These are phyloP conservation scores for Elgonia sp. DNA, from an alignment of 2,888 invertebrate species.

Conservation along the genomic window DNA sequence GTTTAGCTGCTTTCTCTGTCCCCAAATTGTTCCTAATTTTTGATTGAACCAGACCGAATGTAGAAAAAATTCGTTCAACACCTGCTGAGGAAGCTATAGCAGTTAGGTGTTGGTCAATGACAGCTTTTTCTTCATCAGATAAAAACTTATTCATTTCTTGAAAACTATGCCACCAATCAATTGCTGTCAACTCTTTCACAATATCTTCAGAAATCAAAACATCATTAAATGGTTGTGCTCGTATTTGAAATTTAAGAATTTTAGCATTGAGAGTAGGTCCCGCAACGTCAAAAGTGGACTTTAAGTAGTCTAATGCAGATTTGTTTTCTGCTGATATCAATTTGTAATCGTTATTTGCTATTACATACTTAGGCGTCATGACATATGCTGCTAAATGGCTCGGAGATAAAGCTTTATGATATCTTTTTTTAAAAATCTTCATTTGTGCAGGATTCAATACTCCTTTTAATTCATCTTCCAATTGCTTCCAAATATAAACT, in stretches of 20 bases:
- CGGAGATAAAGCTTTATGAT: constrained; percentile 37
- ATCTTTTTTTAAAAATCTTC: constrained; percentile 31
- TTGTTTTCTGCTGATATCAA: constrained; percentile 24
- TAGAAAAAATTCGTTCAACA: constrained; percentile 24
- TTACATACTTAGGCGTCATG: constrained; percentile 39
- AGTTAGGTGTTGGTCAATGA: constrained; percentile 23
- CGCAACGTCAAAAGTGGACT: not conserved
- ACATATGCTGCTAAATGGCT: constrained; percentile 34
- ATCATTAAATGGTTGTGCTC: constrained; percentile 27
- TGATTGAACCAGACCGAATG: constrained; percentile 41
- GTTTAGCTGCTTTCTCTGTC: constrained; percentile 50
- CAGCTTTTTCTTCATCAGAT: not conserved
- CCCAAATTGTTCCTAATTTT: constrained; percentile 50
- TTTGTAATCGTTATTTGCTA: constrained; percentile 9
- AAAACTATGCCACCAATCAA: constrained; percentile 52
- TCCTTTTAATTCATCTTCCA: constrained; percentile 15
- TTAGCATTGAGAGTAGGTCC: not conserved
- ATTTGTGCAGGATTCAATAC: constrained; percentile 47
- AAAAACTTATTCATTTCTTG: constrained; percentile 27
- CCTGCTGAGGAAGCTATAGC: constrained; percentile 28
- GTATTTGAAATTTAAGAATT: constrained; percentile 30
- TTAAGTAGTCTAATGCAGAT: constrained; percentile 42
- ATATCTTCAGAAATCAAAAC: constrained; percentile 24
- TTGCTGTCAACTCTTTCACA: constrained; percentile 39
- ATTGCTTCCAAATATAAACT: constrained; percentile 48